These are phyloP conservation scores for Dione vanillae DNA, from an alignment of 2,888 invertebrate genomes.

Conservation along the genomic window DNA sequence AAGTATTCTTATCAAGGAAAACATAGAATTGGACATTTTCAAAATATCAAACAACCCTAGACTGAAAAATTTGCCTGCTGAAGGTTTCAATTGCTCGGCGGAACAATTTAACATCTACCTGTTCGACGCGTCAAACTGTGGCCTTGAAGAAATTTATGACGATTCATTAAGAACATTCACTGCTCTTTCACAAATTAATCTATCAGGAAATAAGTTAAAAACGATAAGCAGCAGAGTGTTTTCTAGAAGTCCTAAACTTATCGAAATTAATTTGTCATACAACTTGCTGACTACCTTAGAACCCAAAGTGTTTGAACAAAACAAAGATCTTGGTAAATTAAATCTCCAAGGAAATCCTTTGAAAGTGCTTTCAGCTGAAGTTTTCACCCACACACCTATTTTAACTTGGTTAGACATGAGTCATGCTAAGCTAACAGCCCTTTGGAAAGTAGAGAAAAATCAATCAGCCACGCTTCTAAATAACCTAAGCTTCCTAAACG, in stretches of 20 bases:
- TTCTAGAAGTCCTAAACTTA: constrained; percentile 82
- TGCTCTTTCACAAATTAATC: constrained; percentile 86
- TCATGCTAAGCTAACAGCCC: constrained; percentile 86
- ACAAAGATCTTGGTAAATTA: constrained; percentile 86
- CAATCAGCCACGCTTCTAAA: constrained; percentile 76
- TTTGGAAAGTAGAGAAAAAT: constrained; percentile 85
- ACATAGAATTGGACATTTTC: constrained; percentile 87
- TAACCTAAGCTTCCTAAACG: constrained; percentile 84
- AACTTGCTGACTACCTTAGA: constrained; percentile 87
- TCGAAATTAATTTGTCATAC: constrained; percentile 88
- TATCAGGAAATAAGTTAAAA: constrained; percentile 87
- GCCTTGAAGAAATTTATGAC: constrained; percentile 85
- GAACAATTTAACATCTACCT: constrained; percentile 86
- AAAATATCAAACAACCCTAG: constrained; percentile 88
- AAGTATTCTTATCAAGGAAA: constrained; percentile 87
- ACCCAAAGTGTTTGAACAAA: constrained; percentile 86
- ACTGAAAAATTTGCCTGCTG: constrained; percentile 86
- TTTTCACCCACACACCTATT: constrained; percentile 86
- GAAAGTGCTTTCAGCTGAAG: constrained; percentile 85
- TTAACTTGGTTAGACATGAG: constrained; percentile 89
- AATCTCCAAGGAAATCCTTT: constrained; percentile 90
- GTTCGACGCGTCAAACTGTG: constrained; percentile 90
- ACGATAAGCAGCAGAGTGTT: constrained; percentile 83
- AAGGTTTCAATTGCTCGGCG: constrained; percentile 86
- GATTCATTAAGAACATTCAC: constrained; percentile 89